phyloP scores from a whole-genome alignment of 1,140 invertebrate genomes.

The Drusus annulatus region DNA sequence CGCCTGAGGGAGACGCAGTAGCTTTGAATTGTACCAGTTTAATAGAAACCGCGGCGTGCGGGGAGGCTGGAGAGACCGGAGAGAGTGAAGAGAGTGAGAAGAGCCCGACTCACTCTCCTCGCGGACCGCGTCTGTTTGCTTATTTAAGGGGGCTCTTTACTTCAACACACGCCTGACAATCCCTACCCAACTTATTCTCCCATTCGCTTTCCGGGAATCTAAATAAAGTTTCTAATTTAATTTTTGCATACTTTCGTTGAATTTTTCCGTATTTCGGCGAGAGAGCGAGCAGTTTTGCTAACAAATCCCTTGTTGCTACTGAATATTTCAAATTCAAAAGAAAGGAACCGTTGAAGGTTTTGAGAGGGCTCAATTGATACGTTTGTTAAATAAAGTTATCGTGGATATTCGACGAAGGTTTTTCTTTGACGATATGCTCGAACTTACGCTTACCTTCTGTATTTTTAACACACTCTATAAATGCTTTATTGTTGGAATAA shows the following conservation, averaged over 20 bases:
- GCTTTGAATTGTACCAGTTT: slow-evolving; percentile 55
- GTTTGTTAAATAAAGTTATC: too few relatives aligned
- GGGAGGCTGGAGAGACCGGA: background rate
- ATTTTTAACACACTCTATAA: too few relatives aligned
- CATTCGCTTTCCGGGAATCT: background rate
- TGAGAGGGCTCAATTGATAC: too few relatives aligned
- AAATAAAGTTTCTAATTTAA: slow-evolving; percentile 12
- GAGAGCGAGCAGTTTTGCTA: too few relatives aligned
- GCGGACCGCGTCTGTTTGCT: slow-evolving; percentile 9
- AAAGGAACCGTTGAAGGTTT: too few relatives aligned
- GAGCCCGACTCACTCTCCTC: slow-evolving; percentile 1
- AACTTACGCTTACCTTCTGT: too few relatives aligned
- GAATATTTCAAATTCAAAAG: too few relatives aligned
- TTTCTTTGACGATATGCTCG: too few relatives aligned
- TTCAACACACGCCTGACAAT: background rate
- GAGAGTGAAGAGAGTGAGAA: background rate
- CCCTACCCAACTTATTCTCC: background rate
- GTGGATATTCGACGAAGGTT: too few relatives aligned
- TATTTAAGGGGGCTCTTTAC: slow-evolving; percentile 24
- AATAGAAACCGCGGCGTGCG: slow-evolving; percentile 23
- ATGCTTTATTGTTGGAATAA: too few relatives aligned
- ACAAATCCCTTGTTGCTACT: too few relatives aligned
- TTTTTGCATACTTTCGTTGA: background rate
- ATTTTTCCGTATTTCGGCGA: too few relatives aligned
- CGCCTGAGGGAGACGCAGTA: slow-evolving; percentile 40